Evolutionary conservation across 2,888 invertebrate species (phyloP), one percentile per base, ranked within the genome.

Genomic region (Bombyx huttoni): DNA sequence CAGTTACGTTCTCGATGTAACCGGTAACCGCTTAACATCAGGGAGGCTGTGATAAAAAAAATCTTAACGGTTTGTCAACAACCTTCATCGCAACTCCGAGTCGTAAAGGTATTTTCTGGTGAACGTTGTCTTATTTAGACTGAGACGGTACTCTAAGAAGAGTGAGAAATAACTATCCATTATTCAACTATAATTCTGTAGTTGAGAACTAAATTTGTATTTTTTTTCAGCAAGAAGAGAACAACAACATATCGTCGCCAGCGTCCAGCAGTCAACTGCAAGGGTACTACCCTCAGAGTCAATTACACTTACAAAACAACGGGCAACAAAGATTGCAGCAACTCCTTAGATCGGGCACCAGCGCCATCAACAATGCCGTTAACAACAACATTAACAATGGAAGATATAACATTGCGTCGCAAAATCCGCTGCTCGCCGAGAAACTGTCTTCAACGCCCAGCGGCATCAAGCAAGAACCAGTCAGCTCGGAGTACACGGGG

Each of bases 391-490:
- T 87, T 57, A 89, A 89, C 67, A 89, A 90, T 67, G 91, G 91
- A 64, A 85, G 93, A 73, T 94, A 92, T 75, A 94, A 94, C 62
- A 95, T 96, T 59, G 94, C 94, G 34, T 95, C 96, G 10, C 94
- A 95, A 49, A 96, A 96, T 81, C 96, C 96, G 13, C 81, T 96
- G 60, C 89, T 96, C 57, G 96, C 96, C 63, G 96, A 96, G 90
- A 93, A 93, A 75, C 80, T 91, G 60, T 91, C 96, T 69, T 95
- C 96, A 78, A 94, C 94, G 90, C 91, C 90, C 81, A 86, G 89
- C 81, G 81, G 89, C 73, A 82, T 90, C 81, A 88, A 90, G 82
- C 87, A 89, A 58, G 88, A 89, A 66, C 89, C 89, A 9, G 74
- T 85, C 58, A 88, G 86, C 56, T 80, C 83, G 56, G 89, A 89